Percentiles rank a stretch among this genome's conserved stretches.
These are phyloP conservation scores for Centropyge bicolor DNA, from an alignment of 2,797 vertebrate species.

Conservation along the genomic window DNA sequence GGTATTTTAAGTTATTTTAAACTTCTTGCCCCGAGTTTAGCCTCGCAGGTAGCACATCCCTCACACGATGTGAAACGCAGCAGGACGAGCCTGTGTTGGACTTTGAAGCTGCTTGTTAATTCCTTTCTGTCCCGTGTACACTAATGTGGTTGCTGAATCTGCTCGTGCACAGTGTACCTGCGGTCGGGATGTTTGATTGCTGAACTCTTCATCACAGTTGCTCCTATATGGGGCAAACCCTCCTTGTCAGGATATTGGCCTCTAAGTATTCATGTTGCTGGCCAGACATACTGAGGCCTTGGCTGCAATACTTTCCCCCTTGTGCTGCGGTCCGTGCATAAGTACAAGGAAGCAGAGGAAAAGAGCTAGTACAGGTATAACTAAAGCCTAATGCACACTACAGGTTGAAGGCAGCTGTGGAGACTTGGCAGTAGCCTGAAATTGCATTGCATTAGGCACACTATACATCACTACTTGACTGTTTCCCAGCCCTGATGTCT, in stretches of 20 bases:
- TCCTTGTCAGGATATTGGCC: background rate
- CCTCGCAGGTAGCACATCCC: conserved; percentile 17
- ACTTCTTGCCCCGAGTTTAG: conserved; percentile 25
- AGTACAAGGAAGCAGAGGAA: background rate
- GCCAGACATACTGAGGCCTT: background rate
- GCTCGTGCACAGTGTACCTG: background rate
- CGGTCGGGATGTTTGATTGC: background rate
- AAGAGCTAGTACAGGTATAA: background rate
- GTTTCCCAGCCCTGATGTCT: background rate
- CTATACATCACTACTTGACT: background rate
- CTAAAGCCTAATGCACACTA: conserved; percentile 3
- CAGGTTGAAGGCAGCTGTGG: background rate
- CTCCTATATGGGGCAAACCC: background rate
- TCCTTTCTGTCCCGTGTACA: conserved; percentile 1
- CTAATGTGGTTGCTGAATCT: conserved; percentile 16
- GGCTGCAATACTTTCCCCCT: background rate
- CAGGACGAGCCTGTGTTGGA: conserved; percentile 10
- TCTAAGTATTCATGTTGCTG: background rate
- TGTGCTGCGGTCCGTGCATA: background rate
- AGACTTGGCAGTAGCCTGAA: background rate
- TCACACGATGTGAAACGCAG: conserved; percentile 8
- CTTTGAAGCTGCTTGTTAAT: conserved; percentile 8
- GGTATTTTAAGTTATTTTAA: conserved; percentile 10
- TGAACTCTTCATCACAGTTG: background rate
- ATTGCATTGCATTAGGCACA: background rate